Base-by-base conservation (phyloP, 2,797 vertebrate species). In the Setipinna tenuifilis region DNA sequence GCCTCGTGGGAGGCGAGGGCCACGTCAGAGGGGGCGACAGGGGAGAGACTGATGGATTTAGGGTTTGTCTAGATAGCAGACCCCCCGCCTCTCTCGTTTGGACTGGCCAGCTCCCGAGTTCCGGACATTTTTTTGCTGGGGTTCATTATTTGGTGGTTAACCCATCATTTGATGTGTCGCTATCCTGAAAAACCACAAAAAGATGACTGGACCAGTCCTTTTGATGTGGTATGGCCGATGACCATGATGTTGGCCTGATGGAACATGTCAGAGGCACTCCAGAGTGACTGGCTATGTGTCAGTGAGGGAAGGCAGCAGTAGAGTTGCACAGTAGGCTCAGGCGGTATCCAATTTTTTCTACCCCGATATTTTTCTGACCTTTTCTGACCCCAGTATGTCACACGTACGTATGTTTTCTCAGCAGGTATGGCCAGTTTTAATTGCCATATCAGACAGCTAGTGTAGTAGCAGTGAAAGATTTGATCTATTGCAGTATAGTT, bases 71-170 rank as follows among this genome's bases (percentile, higher is more conserved):
- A n/a, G n/a, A n/a, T n/a, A 1, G 17, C 28, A 23, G 80, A 68
- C 78, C 28, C 71, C 75, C 21, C 23, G 19, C 28, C n/a, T n/a
- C n/a, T 86, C 25, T 19, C 28, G 58, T 58, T 31, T 83, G 54
- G 81, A 83, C 65, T 2, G 12, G 16, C 28, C 75, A 62, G 59
- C 14, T 41, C 44, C n/a, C 23, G 25, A 61, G 41, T 85, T 81
- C 35, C 17, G 65, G 25, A 68, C 59, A 41, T 44, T 12, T 44
- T 12, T 65, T 46, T 57, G 83, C 59, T 41, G 12, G 25, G 46
- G 17, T 88, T 86, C 25, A 59, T 35, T 23, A 16, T 61, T 61
- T 48, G 81, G 48, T 75, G 83, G 41, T 46, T 81, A 50, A 48
- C 21, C 62, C 28, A 78, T 14, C 31, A 82, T 11, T 54, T 41